Conservation (phyloP, 1,140 invertebrate species). For the Phenacoccus solenopsis region DNA sequence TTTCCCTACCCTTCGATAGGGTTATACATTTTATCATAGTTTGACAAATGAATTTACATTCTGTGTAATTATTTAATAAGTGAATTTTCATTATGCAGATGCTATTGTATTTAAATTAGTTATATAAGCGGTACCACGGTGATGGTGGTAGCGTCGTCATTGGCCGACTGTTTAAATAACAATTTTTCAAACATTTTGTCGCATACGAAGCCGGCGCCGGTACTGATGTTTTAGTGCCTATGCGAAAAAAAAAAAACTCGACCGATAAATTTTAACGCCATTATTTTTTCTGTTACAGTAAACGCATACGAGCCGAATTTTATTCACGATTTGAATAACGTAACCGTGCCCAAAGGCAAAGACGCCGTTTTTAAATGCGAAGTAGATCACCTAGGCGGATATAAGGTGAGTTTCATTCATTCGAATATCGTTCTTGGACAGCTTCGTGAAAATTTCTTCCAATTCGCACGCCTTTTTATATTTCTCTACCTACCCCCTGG, state of each 20-base stretch:
- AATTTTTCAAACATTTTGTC: no score
- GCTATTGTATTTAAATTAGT: constrained; percentile 10
- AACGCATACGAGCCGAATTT: constrained; percentile 5
- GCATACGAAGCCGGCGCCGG: no score
- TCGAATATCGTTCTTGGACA: neutral
- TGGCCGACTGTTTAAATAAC: neutral
- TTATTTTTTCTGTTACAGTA: neutral
- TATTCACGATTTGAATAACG: neutral
- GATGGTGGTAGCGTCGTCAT: neutral
- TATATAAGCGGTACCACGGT: neutral
- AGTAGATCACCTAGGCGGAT: neutral
- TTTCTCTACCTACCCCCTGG: no score
- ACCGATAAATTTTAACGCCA: neutral
- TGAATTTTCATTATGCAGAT: constrained; percentile 6
- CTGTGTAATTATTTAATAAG: constrained; percentile 14
- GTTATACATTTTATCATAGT: constrained; percentile 9
- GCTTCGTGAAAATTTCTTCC: no score
- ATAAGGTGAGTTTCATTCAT: neutral
- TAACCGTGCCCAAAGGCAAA: neutral
- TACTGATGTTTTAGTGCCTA: no score
- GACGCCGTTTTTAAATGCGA: constrained; percentile 2
- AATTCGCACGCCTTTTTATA: no score
- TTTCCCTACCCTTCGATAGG: neutral
- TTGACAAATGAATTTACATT: constrained; percentile 17
- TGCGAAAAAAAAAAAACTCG: neutral